phyloP scores from a whole-genome alignment of 2,888 invertebrate genomes.

The Drosophila austrosaltans region DNA sequence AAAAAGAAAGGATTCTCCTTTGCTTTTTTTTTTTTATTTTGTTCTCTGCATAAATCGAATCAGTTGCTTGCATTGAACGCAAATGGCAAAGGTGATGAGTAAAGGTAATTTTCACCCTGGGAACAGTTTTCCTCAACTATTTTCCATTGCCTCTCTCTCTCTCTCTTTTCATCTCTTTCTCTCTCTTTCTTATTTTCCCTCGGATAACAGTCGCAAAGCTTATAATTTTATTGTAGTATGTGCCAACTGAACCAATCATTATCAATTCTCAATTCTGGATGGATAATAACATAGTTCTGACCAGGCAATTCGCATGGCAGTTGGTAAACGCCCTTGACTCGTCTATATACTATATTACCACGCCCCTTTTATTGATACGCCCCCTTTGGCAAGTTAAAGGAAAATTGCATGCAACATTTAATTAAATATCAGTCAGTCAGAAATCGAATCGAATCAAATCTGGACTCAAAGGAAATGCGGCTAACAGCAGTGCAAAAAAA shows the following conservation, averaged over 20 bases:
- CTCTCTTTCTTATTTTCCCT: neutral
- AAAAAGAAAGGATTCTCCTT: conserved; percentile 19
- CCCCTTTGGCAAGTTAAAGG: conserved; percentile 32
- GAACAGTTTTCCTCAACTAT: neutral
- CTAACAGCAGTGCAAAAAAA: conserved; percentile 45
- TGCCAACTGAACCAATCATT: conserved; percentile 58
- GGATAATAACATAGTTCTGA: conserved; percentile 34
- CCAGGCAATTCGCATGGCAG: conserved; percentile 18
- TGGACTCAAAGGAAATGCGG: conserved; percentile 38
- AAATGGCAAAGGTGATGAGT: conserved; percentile 26
- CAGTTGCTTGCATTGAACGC: conserved; percentile 33
- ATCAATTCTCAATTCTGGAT: conserved; percentile 42
- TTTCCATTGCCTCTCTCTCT: conserved; percentile 13
- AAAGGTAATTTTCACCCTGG: conserved; percentile 6
- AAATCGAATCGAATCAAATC: conserved; percentile 14
- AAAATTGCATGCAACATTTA: conserved; percentile 56
- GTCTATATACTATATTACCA: neutral
- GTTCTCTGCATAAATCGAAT: conserved; percentile 60
- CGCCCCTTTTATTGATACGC: conserved; percentile 14
- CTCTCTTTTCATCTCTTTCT: neutral
- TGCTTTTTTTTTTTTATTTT: neutral
- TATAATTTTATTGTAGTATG: conserved; percentile 36
- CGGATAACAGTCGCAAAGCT: neutral
- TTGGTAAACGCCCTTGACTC: conserved; percentile 17
- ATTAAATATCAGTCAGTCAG: conserved; percentile 64